phyloP scores from a whole-genome alignment of 92 coral and sea anemone species.

The Metridium senile region DNA sequence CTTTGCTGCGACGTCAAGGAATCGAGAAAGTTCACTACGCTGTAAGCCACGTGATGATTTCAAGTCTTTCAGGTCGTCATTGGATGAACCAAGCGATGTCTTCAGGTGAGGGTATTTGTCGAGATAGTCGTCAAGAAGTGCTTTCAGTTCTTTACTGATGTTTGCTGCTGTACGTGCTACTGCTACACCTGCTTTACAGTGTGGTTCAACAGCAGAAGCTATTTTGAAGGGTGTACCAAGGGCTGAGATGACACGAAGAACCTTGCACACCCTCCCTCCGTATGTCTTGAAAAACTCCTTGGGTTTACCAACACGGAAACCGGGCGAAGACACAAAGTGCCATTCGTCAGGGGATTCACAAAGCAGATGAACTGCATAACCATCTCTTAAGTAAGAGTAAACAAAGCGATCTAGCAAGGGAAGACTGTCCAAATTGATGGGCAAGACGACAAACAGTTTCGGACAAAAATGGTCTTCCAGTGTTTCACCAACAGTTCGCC shows the following conservation, averaged over 20 bases:
- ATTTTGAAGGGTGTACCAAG: constrained; percentile 14
- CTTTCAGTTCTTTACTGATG: constrained; percentile 7
- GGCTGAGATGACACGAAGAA: constrained; percentile 17
- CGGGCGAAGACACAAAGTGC: constrained; percentile 47
- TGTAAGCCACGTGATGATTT: constrained; percentile 21
- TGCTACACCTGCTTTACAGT: constrained; percentile 21
- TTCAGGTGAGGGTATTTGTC: constrained; percentile 30
- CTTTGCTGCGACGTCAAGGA: constrained; percentile 38
- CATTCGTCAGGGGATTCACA: constrained; percentile 44
- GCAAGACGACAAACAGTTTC: constrained; percentile 40
- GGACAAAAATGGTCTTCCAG: constrained; percentile 36
- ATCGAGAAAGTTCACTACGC: constrained; percentile 37
- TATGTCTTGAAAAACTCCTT: constrained; percentile 41
- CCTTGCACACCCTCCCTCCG: constrained; percentile 30
- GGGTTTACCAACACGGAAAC: constrained; percentile 47
- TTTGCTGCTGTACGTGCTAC: background rate
- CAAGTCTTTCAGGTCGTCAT: constrained; percentile 30
- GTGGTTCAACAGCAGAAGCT: constrained; percentile 31
- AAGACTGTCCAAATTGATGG: constrained; percentile 34
- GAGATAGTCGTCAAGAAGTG: constrained; percentile 18
- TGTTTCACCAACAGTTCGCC: constrained; percentile 22
- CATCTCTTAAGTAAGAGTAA: constrained; percentile 36
- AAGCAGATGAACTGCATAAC: constrained; percentile 45
- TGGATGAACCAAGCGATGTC: constrained; percentile 5
- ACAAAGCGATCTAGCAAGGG: constrained; percentile 38